Conservation (phyloP, 1,140 invertebrate species). For the Hycleus cichorii region DNA sequence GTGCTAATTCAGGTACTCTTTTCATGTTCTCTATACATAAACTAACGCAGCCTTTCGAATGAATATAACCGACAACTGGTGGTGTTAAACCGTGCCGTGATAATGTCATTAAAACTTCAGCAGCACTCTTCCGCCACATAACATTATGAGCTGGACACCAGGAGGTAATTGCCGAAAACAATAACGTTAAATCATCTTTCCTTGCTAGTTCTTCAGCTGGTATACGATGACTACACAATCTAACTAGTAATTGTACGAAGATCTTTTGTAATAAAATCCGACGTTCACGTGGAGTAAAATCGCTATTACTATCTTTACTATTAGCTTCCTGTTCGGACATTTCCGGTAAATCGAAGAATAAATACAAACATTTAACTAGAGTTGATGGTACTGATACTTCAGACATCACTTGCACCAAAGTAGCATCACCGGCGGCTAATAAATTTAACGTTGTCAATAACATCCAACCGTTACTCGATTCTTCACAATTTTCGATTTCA, state of each 20-base stretch:
- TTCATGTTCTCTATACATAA: constrained; percentile 97
- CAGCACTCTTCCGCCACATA: constrained; percentile 94
- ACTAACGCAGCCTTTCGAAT: constrained; percentile 91
- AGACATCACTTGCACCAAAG: constrained; percentile 83
- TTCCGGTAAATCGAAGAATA: constrained; percentile 96
- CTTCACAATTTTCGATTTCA: constrained; percentile 86
- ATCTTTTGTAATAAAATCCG: constrained; percentile 91
- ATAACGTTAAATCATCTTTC: constrained; percentile 90
- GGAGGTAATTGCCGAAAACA: constrained; percentile 95
- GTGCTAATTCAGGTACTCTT: constrained; percentile 81
- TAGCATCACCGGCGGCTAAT: constrained; percentile 74
- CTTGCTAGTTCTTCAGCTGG: constrained; percentile 93
- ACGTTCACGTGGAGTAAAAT: constrained; percentile 85
- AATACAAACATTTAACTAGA: constrained; percentile 95
- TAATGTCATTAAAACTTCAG: constrained; percentile 92
- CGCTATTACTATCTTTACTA: constrained; percentile 63
- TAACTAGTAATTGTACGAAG: constrained; percentile 73
- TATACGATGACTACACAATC: constrained; percentile 83
- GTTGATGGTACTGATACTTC: constrained; percentile 93
- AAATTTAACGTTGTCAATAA: constrained; percentile 86
- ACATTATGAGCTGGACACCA: constrained; percentile 88
- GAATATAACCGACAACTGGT: constrained; percentile 92
- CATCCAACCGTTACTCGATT: constrained; percentile 96
- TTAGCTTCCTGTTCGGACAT: constrained; percentile 75
- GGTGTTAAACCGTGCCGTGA: constrained; percentile 88